Evolutionary conservation across 1,140 invertebrate genomes (phyloP), one percentile per base, ranked within the genome.

Genomic region (Holcopasites calliopsidis): DNA sequence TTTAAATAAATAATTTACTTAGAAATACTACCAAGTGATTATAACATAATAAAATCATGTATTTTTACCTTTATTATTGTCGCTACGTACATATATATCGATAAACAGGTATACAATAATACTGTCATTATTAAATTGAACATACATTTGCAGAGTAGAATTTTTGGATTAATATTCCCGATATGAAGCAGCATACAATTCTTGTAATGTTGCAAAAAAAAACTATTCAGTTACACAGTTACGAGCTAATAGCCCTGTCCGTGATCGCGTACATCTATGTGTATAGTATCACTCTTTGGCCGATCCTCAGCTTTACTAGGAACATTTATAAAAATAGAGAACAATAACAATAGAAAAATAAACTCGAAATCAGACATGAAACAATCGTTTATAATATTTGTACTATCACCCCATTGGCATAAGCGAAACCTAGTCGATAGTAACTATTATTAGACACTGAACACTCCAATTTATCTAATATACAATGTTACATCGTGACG

Each of bases 321-420:
- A 35, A 65, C 11, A 38, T n/a, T 55, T 57, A 73, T 8, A 55
- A 73, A 55, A 72, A 72, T 72, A 72, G 13, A 26, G 23, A 38
- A 8, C 38, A 31, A 28, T 16, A 60, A 28, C 16, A 31, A 44
- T 28, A 50, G 13, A 66, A 44, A n/a, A 28, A 40, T 54, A 13
- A 21, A 55, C 16, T 13, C 11, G 10, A 40, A 21, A 54, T 28
- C 7, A 40, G 13, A 33, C 5, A 26, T 21, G 40, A 7, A 66
- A 35, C 8, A 57, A 47, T 28, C 3, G 38, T 47, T 50, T 50
- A 21, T 3, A 33, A n/a, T 33, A 42, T 73, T 73, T 73, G 70
- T 73, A 64, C 60, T 65, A 10, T 42, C 38, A 52, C 13, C 13
- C 21, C 54, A 2, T 73, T 18, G 33, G 26, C 21, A 49, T 16